phyloP scores from a whole-genome alignment of 1,140 invertebrate genomes.

The Platyscapa corneri region DNA sequence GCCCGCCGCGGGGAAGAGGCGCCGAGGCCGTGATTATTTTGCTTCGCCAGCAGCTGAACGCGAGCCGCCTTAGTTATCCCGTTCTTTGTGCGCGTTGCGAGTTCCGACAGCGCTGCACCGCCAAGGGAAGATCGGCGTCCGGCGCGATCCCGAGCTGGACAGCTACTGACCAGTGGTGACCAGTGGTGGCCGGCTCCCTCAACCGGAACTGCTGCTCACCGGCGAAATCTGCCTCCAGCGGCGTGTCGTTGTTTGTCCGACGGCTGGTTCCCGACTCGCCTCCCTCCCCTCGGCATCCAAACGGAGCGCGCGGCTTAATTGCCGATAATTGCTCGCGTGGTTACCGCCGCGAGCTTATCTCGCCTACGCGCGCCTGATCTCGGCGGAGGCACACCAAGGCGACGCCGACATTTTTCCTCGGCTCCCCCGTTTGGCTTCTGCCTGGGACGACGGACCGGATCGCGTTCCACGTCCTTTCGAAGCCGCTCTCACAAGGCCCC shows the following conservation, averaged over 20 bases:
- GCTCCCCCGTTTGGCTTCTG: not conserved
- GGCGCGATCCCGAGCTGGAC: no score
- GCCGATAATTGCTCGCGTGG: constrained; percentile 38
- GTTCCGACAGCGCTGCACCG: constrained; percentile 49
- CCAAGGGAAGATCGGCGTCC: not conserved
- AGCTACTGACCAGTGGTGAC: no score
- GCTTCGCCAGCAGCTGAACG: no score
- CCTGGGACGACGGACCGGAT: no score
- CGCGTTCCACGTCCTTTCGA: not conserved
- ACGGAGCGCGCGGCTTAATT: not conserved
- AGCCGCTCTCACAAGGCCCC: not conserved
- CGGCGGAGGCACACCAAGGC: not conserved
- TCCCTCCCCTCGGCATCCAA: not conserved
- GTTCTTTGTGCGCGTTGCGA: constrained; percentile 57
- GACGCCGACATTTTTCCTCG: no score
- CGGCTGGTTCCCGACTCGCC: not conserved
- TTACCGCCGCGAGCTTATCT: not conserved
- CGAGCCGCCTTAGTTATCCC: no score
- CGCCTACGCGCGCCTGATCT: not conserved
- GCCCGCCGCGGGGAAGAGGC: not conserved
- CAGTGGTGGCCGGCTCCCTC: no score
- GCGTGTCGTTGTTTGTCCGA: not conserved
- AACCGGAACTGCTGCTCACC: no score
- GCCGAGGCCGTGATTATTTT: no score
- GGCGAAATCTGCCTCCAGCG: not conserved